A percentile compares a stretch with the other conserved stretches of the same genome.
These are phyloP conservation scores for Meghimatium bilineatum DNA, from an alignment of 2,888 invertebrate genomes.

Conservation along the genomic window DNA sequence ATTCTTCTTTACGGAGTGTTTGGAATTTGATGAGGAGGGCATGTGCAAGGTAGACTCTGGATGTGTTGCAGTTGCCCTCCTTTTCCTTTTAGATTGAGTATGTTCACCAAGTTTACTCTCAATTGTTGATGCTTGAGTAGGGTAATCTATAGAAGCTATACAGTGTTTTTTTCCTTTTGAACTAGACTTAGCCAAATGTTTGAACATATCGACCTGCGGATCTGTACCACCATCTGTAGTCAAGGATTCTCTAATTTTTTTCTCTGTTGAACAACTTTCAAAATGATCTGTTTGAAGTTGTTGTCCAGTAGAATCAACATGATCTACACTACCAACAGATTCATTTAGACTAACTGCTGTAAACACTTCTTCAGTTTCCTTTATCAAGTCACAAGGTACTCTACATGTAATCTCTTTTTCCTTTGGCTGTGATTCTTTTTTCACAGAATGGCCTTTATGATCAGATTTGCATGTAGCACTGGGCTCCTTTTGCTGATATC, in stretches of 20 bases:
- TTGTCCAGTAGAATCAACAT: not conserved
- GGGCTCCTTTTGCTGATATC: conserved; percentile 16
- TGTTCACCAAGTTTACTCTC: not conserved
- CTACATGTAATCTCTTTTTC: not conserved
- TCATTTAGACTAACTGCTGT: not conserved
- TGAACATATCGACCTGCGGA: not conserved
- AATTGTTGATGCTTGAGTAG: not conserved
- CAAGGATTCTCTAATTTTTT: not conserved
- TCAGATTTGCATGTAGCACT: not conserved
- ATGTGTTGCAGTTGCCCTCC: not conserved
- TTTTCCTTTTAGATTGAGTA: not conserved
- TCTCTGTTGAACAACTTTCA: not conserved
- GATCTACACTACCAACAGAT: not conserved
- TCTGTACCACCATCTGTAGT: not conserved
- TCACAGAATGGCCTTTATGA: not conserved
- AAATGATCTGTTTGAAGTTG: not conserved
- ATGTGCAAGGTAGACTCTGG: not conserved
- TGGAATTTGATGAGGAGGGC: not conserved
- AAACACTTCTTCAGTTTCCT: not conserved
- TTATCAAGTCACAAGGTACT: not conserved
- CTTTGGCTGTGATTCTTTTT: conserved; percentile 1
- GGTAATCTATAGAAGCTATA: not conserved
- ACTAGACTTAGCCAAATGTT: not conserved
- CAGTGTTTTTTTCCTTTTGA: not conserved
- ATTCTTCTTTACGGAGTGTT: conserved; percentile 7